Conservation (phyloP, 2,113 vertebrate species). For the Baryphthengus martii region DNA sequence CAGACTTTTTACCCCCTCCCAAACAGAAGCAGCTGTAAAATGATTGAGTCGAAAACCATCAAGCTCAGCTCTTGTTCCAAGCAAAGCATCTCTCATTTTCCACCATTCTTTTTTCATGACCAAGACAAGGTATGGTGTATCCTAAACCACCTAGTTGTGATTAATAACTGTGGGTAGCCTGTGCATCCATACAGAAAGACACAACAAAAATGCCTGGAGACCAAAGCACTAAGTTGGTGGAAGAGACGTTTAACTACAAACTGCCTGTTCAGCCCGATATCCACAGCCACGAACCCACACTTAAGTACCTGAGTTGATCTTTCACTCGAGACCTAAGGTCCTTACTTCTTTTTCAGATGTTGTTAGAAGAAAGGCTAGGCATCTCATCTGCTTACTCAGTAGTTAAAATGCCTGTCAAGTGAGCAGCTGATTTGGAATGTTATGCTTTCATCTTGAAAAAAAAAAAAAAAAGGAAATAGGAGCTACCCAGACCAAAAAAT, state of each 20-base stretch:
- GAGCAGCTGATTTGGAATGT: neutral
- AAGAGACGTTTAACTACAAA: neutral
- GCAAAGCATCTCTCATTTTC: neutral
- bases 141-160: neutral
- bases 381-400: neutral
- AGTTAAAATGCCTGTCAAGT: neutral
- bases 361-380: neutral
- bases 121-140: neutral
- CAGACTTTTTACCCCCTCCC: neutral
- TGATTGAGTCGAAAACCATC: neutral
- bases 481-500: neutral
- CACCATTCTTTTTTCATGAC: neutral
- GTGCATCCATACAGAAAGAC: neutral
- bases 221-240: neutral
- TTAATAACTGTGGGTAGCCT: neutral
- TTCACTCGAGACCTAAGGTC: neutral
- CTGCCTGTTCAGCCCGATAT: neutral
- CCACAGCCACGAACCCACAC: neutral
- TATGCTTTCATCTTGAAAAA: neutral
- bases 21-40: neutral
- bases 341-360: neutral
- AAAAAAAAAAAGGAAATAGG: neutral
- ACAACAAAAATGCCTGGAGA: accelerated
- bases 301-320: neutral
- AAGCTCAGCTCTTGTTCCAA: neutral